Evolutionary conservation across 2,797 vertebrate species (phyloP), one percentile per base, ranked within the genome.

Genomic region (Jordanella pulchra): DNA sequence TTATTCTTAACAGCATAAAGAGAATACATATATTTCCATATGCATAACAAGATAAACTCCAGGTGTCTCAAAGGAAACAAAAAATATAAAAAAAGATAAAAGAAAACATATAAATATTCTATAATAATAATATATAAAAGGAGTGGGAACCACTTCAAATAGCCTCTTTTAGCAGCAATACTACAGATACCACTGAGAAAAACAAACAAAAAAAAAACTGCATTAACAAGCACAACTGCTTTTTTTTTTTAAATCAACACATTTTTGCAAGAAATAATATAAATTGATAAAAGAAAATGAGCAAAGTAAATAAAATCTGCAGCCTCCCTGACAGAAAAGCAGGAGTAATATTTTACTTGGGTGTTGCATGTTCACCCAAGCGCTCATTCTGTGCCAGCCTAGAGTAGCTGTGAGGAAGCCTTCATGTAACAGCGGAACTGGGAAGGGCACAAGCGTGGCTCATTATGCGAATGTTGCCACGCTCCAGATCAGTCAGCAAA

Each of bases 401-500:
- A 64, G 60, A 70, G 44, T 79, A 79, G 77, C 72, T 76, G 71
- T 60, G 65, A 58, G 72, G 51, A 73, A 76, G 84, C 76, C 65
- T 66, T 44, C 17, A 23, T 56, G 25, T 56, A 69, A 79, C 72
- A 82, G 78, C 75, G 75, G 76, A 83, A 56, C 77, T 27, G 73
- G 66, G 76, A 79, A 84, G 73, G 70, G 67, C 61, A 72, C 73
- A 78, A 85, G 78, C 69, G 71, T 77, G 67, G 84, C 89, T 93
- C 88, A 89, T 93, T 93, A 93, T 51, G 78, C 65, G 73, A 85
- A 77, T 75, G 74, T 63, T 83, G 61, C 79, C 72, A 72, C 72
- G 85, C 90, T 89, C 71, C 56, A 76, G 78, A 87, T 90, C 80
- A 82, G 82, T 90, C 87, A 79, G 81, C 72, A 82, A 88, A 93